A percentile compares a stretch with the other conserved stretches of the same genome.
These are phyloP conservation scores for Spondyliosoma cantharus DNA, from an alignment of 2,797 vertebrate genomes.

Conservation along the genomic window DNA sequence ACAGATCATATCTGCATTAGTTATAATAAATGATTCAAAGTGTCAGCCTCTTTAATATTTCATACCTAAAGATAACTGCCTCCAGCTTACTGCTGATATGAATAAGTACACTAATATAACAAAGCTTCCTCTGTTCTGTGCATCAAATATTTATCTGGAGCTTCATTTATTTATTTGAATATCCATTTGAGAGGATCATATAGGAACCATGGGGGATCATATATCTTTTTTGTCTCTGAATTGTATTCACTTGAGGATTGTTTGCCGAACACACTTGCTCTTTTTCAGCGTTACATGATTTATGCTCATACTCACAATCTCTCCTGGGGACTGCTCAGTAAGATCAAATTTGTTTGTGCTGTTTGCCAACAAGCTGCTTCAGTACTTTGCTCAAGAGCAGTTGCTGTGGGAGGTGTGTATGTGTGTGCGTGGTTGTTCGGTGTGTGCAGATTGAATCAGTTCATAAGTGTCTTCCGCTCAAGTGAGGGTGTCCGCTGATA, in stretches of 20 bases:
- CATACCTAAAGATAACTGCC: slow-evolving; percentile 44
- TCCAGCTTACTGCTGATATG: slow-evolving; percentile 37
- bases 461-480: slow-evolving; percentile 50
- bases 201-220: slow-evolving; percentile 1
- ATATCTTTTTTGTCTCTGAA: slow-evolving; percentile 13
- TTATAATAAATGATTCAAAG: slow-evolving; percentile 56
- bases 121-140: slow-evolving; percentile 21
- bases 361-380: slow-evolving; percentile 35
- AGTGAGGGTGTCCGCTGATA: slow-evolving; percentile 47
- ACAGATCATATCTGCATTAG: slow-evolving; percentile 52
- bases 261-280: slow-evolving; percentile 35
- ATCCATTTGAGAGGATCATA: slow-evolving; percentile 52
- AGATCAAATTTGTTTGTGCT: slow-evolving; percentile 57
- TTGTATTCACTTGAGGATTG: slow-evolving; percentile 51
- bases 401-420: slow-evolving; percentile 23
- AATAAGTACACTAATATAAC: slow-evolving; percentile 47
- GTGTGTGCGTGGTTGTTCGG: slow-evolving; percentile 24
- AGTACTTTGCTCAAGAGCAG: slow-evolving; percentile 31
- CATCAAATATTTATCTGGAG: slow-evolving; percentile 55
- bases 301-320: slow-evolving; percentile 42
- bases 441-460: slow-evolving; percentile 58
- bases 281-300: slow-evolving; percentile 47
- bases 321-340: slow-evolving; percentile 43
- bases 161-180: slow-evolving; percentile 51
- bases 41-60: slow-evolving; percentile 59